Conservation (phyloP, 2,797 vertebrate genomes). For the Eurystomus glaucurus region DNA sequence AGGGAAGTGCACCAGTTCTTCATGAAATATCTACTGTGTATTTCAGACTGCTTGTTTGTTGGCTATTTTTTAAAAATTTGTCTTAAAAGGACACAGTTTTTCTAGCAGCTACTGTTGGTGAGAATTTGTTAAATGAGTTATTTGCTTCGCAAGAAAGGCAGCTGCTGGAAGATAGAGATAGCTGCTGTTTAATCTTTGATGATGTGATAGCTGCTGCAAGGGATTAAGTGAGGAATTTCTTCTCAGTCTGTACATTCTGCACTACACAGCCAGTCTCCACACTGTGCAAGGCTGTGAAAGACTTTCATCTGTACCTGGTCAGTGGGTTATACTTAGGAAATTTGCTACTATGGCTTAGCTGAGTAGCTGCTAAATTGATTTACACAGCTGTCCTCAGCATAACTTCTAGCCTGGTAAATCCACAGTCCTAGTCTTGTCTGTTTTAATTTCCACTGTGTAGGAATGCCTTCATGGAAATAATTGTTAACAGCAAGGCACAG, state of each 20-base stretch:
- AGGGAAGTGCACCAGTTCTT: neutral
- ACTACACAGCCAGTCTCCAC: neutral
- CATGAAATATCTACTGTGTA: neutral
- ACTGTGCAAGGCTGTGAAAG: neutral
- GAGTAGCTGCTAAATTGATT: neutral
- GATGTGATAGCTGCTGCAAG: neutral
- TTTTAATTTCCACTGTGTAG: neutral
- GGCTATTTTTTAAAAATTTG: neutral
- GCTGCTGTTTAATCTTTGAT: neutral
- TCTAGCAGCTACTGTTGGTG: neutral
- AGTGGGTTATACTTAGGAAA: neutral
- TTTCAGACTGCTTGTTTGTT: neutral
- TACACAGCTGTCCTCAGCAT: neutral
- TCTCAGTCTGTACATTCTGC: neutral
- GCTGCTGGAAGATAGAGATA: neutral
- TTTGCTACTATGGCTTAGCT: neutral
- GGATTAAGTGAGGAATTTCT: neutral
- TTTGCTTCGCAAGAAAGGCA: neutral
- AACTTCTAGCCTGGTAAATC: neutral
- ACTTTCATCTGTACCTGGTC: neutral
- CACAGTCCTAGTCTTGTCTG: neutral
- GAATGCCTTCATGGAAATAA: neutral
- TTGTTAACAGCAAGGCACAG: neutral
- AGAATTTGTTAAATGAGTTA: neutral
- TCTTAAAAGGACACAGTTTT: neutral